Conservation (phyloP, 2,113 vertebrate genomes). For the Mola mola region DNA sequence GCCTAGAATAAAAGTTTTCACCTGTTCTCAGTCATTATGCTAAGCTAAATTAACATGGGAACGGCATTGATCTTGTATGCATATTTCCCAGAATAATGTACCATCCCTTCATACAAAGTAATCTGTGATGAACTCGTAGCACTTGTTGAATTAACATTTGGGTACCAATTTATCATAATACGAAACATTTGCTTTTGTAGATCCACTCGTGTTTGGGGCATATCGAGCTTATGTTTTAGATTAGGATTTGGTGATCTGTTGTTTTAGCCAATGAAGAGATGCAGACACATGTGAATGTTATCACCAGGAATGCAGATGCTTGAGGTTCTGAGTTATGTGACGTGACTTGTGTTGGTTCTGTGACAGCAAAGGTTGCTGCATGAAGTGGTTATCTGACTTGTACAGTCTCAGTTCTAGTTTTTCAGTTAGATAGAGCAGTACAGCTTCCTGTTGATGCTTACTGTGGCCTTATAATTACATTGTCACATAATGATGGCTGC, state of each 20-base stretch:
- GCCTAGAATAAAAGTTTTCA: too few relatives aligned
- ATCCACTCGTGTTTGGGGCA: constrained; percentile 5
- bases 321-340: too few relatives aligned
- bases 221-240: constrained; percentile 3
- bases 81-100: background rate
- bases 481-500: constrained; percentile 39
- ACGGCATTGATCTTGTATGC: too few relatives aligned
- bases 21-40: too few relatives aligned
- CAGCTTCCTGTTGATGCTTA: constrained; percentile 52
- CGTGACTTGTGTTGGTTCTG: constrained; percentile 7
- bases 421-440: constrained; percentile 29
- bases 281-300: constrained; percentile 31
- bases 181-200: background rate
- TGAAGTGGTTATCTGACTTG: constrained; percentile 20
- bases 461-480: constrained; percentile 34
- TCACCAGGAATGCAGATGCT: constrained; percentile 27
- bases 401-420: constrained; percentile 23
- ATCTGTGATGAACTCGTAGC: background rate
- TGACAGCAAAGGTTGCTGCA: constrained; percentile 17
- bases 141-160: background rate
- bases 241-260: constrained; percentile 11
- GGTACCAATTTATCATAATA: too few relatives aligned
- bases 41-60: too few relatives aligned
- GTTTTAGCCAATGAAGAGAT: constrained; percentile 1
- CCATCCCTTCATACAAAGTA: background rate